These are phyloP conservation scores for Parazoanthus swiftii DNA, from an alignment of 92 coral and sea anemone genomes.

Conservation along the genomic window DNA sequence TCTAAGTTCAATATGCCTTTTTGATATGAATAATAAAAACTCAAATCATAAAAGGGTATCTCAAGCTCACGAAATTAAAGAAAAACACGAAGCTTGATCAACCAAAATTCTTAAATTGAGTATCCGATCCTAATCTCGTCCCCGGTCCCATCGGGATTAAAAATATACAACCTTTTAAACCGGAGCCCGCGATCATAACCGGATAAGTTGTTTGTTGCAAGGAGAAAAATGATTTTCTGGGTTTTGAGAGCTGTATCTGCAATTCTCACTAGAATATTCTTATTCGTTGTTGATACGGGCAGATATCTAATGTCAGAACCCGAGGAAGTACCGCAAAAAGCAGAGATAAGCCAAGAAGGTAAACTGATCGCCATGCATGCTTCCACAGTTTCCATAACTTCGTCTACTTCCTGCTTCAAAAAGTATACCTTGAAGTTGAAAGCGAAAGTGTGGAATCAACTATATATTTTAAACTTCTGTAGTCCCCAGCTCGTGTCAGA, in stretches of 20 bases:
- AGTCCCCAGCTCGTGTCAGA: too few species aligned
- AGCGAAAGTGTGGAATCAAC: too few species aligned
- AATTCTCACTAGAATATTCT: background rate
- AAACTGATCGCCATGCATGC: too few species aligned
- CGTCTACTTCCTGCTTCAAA: too few species aligned
- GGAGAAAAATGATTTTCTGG: background rate
- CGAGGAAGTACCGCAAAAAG: background rate
- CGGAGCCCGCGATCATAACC: conserved; percentile 29
- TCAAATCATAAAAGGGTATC: background rate
- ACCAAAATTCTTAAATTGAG: background rate
- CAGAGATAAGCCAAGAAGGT: background rate
- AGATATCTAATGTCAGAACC: background rate
- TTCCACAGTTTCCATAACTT: too few species aligned
- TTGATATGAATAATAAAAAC: background rate
- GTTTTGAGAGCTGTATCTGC: background rate
- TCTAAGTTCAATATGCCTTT: background rate
- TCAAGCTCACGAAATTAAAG: too few species aligned
- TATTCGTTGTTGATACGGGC: background rate
- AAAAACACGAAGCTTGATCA: background rate
- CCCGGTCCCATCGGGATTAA: background rate
- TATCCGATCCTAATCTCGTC: background rate
- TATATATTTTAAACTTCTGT: too few species aligned
- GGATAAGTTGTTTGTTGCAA: background rate
- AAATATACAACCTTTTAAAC: background rate
- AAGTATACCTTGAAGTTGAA: too few species aligned